Conservation (phyloP, 2,113 vertebrate species). For the Etia nguti region DNA sequence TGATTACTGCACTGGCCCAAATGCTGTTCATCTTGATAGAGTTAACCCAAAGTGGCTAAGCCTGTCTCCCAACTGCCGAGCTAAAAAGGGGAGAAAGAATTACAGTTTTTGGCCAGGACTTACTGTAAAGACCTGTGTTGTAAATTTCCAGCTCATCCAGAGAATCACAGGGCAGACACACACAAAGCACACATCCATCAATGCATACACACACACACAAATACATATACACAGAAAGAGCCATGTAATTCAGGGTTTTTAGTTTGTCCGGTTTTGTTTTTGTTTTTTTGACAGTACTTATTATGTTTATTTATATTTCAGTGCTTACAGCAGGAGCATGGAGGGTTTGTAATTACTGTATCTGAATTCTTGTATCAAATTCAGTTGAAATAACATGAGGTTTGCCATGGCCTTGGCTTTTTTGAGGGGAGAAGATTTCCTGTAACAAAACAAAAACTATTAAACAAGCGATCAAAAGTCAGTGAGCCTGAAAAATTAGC, state of each 20-base stretch:
- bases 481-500: slow-evolving; percentile 27
- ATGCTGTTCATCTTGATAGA: slow-evolving; percentile 59
- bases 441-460: slow-evolving; percentile 54
- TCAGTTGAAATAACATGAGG: slow-evolving; percentile 47
- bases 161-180: slow-evolving; percentile 43
- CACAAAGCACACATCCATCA: neutral
- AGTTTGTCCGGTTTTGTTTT: slow-evolving; percentile 53
- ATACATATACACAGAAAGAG: slow-evolving; percentile 2
- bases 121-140: slow-evolving; percentile 46
- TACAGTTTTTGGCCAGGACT: slow-evolving; percentile 33
- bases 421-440: slow-evolving; percentile 8
- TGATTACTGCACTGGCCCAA: slow-evolving; percentile 53
- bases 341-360: slow-evolving; percentile 69
- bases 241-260: slow-evolving; percentile 58
- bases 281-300: slow-evolving; percentile 71
- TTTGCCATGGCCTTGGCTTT: slow-evolving; percentile 2
- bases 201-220: neutral
- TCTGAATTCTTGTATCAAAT: slow-evolving; percentile 57
- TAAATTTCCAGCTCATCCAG: slow-evolving; percentile 60
- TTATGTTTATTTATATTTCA: slow-evolving; percentile 77
- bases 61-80: slow-evolving; percentile 15
- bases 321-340: slow-evolving; percentile 45
- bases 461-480: slow-evolving; percentile 41
- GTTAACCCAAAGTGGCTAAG: slow-evolving; percentile 45
- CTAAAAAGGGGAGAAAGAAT: slow-evolving; percentile 43